Base-by-base conservation (phyloP, 1,140 invertebrate species). In the Monomorium pharaonis region DNA sequence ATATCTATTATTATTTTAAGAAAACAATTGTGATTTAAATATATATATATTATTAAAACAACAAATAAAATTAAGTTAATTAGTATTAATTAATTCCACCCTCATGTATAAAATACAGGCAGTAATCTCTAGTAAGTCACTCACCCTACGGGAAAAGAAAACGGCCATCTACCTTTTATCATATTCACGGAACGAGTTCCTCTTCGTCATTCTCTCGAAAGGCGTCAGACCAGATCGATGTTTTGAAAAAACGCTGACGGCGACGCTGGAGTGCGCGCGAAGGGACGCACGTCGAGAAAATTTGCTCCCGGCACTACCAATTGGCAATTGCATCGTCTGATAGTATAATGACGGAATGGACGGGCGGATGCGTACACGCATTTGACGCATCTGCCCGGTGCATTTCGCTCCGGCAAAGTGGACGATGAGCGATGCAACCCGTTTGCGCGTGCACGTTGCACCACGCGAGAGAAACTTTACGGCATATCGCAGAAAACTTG, bases 321-420 rank as follows among this genome's bases (percentile, higher is more conserved):
- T 93, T 93, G 92, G 87, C 91, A 93, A 93, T 93, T 93, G 92
- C 90, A 92, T 86, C 88, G 92, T 93, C 92, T 93, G 92, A 93
- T 93, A 93, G 90, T 88, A 92, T 93, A 93, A 93, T 93, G 92
- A 92, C 89, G 81, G 90, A 93, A 90, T 80, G 90, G 83, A 65
- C 58, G 80, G 63, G 76, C 83, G 85, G 83, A 85, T 89, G 85
- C 87, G 62, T 85, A 83, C 74, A 78, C 85, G 88, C 85, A 63
- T 90, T 90, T 89, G 75, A 72, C 85, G 85, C 88, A 81, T 77
- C 75, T 56, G 54, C 54, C 56, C 62, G 75, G 67, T 89, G 86
- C 88, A 62, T 89, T 90, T 90, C 89, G 88, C 62, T 89, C 81
- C 37, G 62, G 54, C 51, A 67, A 77, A 87, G 72, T 84, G 74